Evolutionary conservation across 2,797 vertebrate genomes (phyloP).

Genomic region (Intellagama lesueurii): DNA sequence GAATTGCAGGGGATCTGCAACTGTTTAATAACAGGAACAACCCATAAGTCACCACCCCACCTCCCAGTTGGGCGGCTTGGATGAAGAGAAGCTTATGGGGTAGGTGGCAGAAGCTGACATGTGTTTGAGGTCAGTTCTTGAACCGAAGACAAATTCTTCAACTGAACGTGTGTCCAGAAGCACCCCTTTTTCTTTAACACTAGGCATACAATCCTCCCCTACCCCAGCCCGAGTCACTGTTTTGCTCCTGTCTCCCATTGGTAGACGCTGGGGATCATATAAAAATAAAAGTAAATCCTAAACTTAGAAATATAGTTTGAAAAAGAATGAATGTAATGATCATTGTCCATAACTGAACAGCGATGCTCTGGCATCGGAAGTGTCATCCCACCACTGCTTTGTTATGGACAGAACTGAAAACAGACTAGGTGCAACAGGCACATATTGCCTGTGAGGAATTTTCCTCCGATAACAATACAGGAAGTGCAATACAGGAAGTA

Average conservation of each 20-base stretch:
- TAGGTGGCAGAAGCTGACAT: not conserved
- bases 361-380: too few species aligned
- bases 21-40: not conserved
- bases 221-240: not conserved
- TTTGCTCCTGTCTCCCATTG: not conserved
- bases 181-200: not conserved
- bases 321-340: too few species aligned
- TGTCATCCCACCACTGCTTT: too few species aligned
- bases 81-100: not conserved
- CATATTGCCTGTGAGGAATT: too few species aligned
- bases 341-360: too few species aligned
- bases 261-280: not conserved
- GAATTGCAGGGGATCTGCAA: not conserved
- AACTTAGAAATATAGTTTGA: too few species aligned
- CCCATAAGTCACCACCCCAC: not conserved
- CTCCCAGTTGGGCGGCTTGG: not conserved
- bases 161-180: not conserved
- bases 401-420: too few species aligned
- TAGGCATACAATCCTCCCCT: not conserved
- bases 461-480: too few species aligned
- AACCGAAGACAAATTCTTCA: not conserved
- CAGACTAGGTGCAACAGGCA: too few species aligned
- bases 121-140: not conserved
- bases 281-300: not conserved
- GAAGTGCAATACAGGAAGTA: too few species aligned